phyloP scores from a whole-genome alignment of 1,140 invertebrate genomes.

The Lasioglossum baleicum region DNA sequence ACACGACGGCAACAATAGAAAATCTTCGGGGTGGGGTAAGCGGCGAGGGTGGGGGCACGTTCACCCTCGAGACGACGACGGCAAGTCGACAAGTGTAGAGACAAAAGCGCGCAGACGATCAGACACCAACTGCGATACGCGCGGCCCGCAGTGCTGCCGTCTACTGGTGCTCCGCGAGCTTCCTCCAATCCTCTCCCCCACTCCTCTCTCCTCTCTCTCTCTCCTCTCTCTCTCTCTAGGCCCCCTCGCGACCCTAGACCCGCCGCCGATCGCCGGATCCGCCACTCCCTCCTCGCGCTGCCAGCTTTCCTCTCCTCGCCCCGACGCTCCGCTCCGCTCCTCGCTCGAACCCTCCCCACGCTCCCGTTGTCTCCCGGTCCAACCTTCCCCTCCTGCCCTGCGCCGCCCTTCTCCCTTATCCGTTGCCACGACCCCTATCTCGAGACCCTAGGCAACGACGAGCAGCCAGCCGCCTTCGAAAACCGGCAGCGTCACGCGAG shows the following conservation, averaged over 20 bases:
- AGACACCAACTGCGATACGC: constrained; percentile 70
- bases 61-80: constrained; percentile 61
- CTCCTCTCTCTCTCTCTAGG: too few relatives aligned
- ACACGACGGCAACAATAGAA: constrained; percentile 27
- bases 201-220: constrained; percentile 13
- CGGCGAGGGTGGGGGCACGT: constrained; percentile 39
- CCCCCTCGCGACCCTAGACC: too few relatives aligned
- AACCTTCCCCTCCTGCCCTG: neutral
- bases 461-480: constrained; percentile 61
- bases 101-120: constrained; percentile 57
- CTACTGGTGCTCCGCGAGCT: constrained; percentile 73
- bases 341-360: constrained; percentile 9
- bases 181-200: constrained; percentile 55
- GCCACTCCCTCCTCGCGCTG: too few relatives aligned
- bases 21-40: constrained; percentile 8
- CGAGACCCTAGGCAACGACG: constrained; percentile 53
- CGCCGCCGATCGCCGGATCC: neutral
- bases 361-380: neutral
- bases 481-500: constrained; percentile 67
- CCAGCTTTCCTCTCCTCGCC: too few relatives aligned
- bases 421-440: too few relatives aligned
- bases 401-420: too few relatives aligned
- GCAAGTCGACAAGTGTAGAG: constrained; percentile 50
- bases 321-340: too few relatives aligned
- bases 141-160: constrained; percentile 79